Percentiles rank a stretch among this genome's conserved stretches.
Conservation (phyloP, 1,140 invertebrate genomes). For the Sarcophaga peregrina region DNA sequence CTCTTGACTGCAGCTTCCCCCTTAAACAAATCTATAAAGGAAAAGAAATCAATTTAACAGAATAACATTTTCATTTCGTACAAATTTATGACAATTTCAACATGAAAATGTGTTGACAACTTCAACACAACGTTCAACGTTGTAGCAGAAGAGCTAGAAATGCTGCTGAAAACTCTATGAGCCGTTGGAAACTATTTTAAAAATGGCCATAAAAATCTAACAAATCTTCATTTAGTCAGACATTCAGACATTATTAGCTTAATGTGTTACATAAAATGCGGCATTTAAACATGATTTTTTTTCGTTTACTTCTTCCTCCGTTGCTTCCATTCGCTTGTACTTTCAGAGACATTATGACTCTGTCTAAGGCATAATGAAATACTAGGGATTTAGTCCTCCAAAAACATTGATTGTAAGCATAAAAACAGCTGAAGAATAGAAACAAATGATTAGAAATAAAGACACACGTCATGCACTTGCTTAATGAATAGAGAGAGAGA, state of each 20-base stretch:
- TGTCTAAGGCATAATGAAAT: background rate
- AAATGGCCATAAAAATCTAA: conserved; percentile 22
- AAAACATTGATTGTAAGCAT: background rate
- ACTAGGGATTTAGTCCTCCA: background rate
- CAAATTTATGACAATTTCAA: conserved; percentile 25
- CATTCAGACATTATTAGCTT: conserved; percentile 22
- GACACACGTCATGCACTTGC: conserved; percentile 26
- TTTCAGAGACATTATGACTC: too few species aligned
- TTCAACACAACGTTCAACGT: background rate
- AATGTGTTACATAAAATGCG: background rate
- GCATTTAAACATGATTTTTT: background rate
- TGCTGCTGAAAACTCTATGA: background rate
- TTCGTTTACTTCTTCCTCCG: too few species aligned
- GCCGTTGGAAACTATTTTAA: conserved; percentile 16
- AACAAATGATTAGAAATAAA: background rate
- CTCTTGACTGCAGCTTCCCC: background rate
- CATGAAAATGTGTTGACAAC: conserved; percentile 24
- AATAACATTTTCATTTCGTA: background rate
- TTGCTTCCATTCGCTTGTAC: too few species aligned
- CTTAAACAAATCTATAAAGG: background rate
- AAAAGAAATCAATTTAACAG: background rate
- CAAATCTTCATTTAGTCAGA: conserved; percentile 27
- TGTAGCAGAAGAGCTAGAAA: too few species aligned
- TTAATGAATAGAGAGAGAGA: background rate
- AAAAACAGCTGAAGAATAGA: background rate